Evolutionary conservation across 1,140 invertebrate genomes (phyloP).

Genomic region (Coelopa frigida): DNA sequence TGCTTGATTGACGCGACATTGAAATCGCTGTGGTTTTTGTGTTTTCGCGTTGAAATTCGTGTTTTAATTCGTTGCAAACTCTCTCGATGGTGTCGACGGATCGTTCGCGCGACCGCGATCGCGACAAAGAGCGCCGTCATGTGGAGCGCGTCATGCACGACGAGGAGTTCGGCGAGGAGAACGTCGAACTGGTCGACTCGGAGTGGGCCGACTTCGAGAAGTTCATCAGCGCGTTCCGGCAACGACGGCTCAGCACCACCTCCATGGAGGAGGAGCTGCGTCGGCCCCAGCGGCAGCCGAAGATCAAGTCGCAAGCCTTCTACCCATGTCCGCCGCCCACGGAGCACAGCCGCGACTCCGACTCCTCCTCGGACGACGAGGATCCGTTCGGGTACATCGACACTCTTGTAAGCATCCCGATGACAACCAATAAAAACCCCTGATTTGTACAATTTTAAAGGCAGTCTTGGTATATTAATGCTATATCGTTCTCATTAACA

Average conservation of each 20-base stretch:
- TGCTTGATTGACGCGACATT: too few species aligned
- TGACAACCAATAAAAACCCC: too few species aligned
- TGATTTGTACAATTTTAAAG: not conserved
- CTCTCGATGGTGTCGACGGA: constrained; percentile 13
- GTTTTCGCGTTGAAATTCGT: too few species aligned
- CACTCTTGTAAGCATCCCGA: constrained; percentile 49
- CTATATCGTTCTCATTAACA: not conserved
- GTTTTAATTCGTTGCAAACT: not conserved
- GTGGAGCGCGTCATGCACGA: constrained; percentile 39
- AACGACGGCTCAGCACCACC: constrained; percentile 50
- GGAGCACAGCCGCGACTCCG: constrained; percentile 47
- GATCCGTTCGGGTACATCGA: constrained; percentile 54
- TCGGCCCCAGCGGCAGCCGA: constrained; percentile 43
- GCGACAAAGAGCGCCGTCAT: constrained; percentile 20
- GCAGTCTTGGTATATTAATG: not conserved
- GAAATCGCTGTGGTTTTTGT: too few species aligned
- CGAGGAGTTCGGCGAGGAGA: constrained; percentile 44
- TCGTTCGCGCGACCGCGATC: constrained; percentile 22
- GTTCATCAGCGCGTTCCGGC: constrained; percentile 46
- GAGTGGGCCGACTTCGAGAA: constrained; percentile 46
- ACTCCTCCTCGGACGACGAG: constrained; percentile 41
- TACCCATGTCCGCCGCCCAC: constrained; percentile 59
- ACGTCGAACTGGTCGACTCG: constrained; percentile 42
- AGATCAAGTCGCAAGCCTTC: constrained; percentile 52
- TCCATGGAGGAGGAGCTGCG: constrained; percentile 51